phyloP scores from a whole-genome alignment of 2,797 vertebrate genomes.

The Rhynchonycteris naso region DNA sequence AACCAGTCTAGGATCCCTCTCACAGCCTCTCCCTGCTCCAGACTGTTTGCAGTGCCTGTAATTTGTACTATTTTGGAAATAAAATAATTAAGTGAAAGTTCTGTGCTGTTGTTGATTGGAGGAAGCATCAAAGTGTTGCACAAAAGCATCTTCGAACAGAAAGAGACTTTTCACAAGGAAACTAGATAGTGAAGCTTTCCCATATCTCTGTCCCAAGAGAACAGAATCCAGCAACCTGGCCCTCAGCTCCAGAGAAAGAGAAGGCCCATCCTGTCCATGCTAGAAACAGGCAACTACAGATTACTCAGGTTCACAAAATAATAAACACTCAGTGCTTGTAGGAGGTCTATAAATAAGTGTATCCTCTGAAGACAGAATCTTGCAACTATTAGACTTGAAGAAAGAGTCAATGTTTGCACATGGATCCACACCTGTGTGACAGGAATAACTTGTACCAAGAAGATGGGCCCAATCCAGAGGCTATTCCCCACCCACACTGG shows the following conservation, averaged over 20 bases:
- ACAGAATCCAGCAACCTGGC: not conserved
- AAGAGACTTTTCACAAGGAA: not conserved
- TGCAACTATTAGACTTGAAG: not conserved
- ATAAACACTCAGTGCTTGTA: not conserved
- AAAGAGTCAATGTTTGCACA: not conserved
- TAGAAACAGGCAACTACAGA: not conserved
- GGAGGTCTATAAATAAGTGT: not conserved
- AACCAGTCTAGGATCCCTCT: not conserved
- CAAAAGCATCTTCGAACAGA: not conserved
- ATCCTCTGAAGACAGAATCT: not conserved
- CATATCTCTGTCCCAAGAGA: not conserved
- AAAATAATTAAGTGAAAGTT: constrained; percentile 26
- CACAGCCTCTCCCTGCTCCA: not conserved
- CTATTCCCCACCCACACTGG: not conserved
- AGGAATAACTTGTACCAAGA: not conserved
- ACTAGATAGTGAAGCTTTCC: not conserved
- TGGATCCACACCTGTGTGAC: not conserved
- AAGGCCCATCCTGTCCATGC: not conserved
- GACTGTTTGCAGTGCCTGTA: not conserved
- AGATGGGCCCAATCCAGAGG: not conserved
- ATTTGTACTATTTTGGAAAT: not conserved
- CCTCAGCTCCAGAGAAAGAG: not conserved
- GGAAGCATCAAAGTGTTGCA: not conserved
- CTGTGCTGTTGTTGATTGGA: not conserved
- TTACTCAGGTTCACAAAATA: not conserved